A percentile compares a stretch with the other conserved stretches of the same genome.
Conservation (phyloP, 2,113 vertebrate species). For the Diadophis punctatus region DNA sequence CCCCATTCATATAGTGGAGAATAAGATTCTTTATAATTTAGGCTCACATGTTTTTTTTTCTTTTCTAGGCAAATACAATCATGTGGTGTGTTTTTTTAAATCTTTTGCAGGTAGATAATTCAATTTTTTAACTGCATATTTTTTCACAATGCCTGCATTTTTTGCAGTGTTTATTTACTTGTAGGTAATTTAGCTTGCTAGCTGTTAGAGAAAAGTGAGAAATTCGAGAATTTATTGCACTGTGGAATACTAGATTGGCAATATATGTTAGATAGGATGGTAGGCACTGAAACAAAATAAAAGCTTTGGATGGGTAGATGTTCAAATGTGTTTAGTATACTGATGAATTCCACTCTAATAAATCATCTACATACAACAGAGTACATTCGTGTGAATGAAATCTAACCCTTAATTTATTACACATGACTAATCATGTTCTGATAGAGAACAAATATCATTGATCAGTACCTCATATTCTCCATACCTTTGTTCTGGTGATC, state of each 20-base stretch:
- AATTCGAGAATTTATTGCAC: neutral
- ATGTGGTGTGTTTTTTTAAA: constrained; percentile 20
- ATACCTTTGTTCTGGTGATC: constrained; percentile 39
- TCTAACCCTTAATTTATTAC: constrained; percentile 4
- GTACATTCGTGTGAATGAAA: neutral
- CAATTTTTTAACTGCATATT: constrained; percentile 38
- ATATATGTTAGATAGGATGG: neutral
- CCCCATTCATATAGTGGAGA: neutral
- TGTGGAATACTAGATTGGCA: constrained; percentile 5
- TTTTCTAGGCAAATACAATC: constrained; percentile 11
- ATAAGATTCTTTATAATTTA: neutral
- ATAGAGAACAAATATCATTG: constrained; percentile 47
- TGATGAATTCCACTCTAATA: constrained; percentile 21
- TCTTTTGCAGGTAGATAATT: constrained; percentile 23
- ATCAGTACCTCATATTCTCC: constrained; percentile 47
- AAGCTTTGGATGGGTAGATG: neutral
- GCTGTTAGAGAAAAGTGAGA: neutral
- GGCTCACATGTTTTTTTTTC: neutral
- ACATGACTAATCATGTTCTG: constrained; percentile 23
- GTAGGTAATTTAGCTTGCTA: neutral
- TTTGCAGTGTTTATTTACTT: constrained; percentile 33
- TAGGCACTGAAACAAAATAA: neutral
- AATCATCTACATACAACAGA: neutral
- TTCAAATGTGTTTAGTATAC: neutral
- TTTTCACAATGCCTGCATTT: constrained; percentile 31